phyloP scores from a whole-genome alignment of 2,888 invertebrate species.

The Steinernema carpocapsae region DNA sequence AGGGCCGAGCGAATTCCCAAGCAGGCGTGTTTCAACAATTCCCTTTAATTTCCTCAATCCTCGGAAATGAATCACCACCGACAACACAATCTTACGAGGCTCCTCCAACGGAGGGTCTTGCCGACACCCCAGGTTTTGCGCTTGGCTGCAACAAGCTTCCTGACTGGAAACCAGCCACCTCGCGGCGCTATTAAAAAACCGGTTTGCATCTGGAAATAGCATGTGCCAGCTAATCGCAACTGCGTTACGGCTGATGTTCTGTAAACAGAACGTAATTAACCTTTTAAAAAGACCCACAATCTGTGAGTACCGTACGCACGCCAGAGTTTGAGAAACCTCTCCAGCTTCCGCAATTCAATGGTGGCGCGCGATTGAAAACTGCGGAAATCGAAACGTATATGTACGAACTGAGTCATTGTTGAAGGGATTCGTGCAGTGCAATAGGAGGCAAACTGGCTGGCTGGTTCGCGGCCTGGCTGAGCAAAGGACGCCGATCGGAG shows the following conservation, averaged over 20 bases:
- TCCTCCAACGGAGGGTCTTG: not conserved
- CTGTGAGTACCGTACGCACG: no score
- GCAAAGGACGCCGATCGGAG: constrained; percentile 18
- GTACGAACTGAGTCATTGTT: constrained; percentile 22
- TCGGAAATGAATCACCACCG: not conserved
- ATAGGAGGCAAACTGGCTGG: constrained; percentile 20
- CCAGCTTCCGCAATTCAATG: not conserved
- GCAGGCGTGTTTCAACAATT: not conserved
- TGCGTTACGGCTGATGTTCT: constrained; percentile 15
- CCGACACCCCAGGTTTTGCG: constrained; percentile 19
- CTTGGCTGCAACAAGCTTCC: constrained; percentile 16
- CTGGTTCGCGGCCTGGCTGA: no score
- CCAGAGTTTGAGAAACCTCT: no score
- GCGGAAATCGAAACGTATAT: not conserved
- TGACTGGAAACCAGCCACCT: constrained; percentile 23
- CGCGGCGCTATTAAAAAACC: constrained; percentile 2
- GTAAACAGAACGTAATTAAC: not conserved
- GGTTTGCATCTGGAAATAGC: constrained; percentile 27
- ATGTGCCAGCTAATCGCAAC: constrained; percentile 30
- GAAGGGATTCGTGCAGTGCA: not conserved
- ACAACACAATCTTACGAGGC: not conserved
- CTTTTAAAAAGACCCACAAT: not conserved
- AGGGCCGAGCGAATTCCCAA: constrained; percentile 7
- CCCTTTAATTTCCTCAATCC: no score
- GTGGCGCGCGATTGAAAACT: not conserved